Conservation (phyloP, 2,797 vertebrate species). For the Dallia pectoralis region DNA sequence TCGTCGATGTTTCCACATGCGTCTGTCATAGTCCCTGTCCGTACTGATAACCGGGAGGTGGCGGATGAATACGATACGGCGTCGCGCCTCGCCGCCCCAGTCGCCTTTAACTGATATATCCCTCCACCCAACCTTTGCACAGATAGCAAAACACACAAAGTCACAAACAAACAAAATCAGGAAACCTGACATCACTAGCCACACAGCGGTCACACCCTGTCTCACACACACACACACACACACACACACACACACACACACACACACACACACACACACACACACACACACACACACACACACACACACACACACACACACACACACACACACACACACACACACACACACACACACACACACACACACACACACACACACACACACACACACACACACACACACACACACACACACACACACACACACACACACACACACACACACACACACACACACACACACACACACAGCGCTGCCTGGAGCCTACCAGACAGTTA, state of each 20-base stretch:
- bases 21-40: not conserved
- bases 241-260: not conserved
- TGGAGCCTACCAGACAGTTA: slow-evolving; percentile 69
- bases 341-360: no score
- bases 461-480: slow-evolving; percentile 54
- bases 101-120: slow-evolving; percentile 53
- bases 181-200: slow-evolving; percentile 57
- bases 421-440: slow-evolving; percentile 15
- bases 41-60: slow-evolving; percentile 8
- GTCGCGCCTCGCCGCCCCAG: slow-evolving; percentile 58
- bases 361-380: slow-evolving; percentile 48
- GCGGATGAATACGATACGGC: slow-evolving; percentile 29
- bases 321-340: no score
- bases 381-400: slow-evolving; percentile 28
- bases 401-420: not conserved
- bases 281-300: slow-evolving; percentile 25
- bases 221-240: slow-evolving; percentile 23
- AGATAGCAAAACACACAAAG: slow-evolving; percentile 59
- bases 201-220: slow-evolving; percentile 40
- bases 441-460: slow-evolving; percentile 19
- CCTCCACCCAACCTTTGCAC: slow-evolving; percentile 47
- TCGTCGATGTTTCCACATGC: not conserved
- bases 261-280: slow-evolving; percentile 16
- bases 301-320: no score
- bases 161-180: slow-evolving; percentile 52